These are phyloP conservation scores for Diarsia brunnea DNA, from an alignment of 2,888 invertebrate genomes.

Conservation along the genomic window DNA sequence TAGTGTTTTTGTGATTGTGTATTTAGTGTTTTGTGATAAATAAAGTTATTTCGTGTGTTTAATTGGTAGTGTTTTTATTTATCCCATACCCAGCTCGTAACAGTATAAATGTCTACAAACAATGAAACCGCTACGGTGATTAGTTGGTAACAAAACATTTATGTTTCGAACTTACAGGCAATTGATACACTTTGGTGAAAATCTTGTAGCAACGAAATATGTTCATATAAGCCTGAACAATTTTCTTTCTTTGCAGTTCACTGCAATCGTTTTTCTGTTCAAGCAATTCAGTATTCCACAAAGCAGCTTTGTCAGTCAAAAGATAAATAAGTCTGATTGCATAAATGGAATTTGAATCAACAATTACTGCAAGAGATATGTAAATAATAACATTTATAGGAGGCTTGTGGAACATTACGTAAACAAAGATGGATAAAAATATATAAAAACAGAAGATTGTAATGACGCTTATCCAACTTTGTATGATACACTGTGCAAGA, in stretches of 20 bases:
- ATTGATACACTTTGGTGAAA: background rate
- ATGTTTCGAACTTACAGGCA: background rate
- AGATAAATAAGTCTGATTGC: slow-evolving; percentile 1
- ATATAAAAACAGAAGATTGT: background rate
- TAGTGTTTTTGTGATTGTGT: too few relatives aligned
- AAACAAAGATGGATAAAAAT: background rate
- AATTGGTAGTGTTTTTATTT: too few relatives aligned
- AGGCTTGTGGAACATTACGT: background rate
- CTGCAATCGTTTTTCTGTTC: background rate
- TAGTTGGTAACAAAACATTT: background rate
- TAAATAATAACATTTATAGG: background rate
- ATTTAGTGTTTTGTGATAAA: too few relatives aligned
- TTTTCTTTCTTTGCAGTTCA: background rate
- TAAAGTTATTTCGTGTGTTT: too few relatives aligned
- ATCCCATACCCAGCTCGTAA: too few relatives aligned
- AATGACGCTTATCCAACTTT: background rate
- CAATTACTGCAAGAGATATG: background rate
- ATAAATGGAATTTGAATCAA: background rate
- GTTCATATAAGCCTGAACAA: background rate
- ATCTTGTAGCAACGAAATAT: background rate
- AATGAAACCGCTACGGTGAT: background rate
- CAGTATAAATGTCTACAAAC: too few relatives aligned
- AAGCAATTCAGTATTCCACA: slow-evolving; percentile 1
- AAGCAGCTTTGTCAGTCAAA: background rate
- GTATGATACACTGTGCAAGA: background rate